A percentile compares a stretch with the other conserved stretches of the same genome.
phyloP scores from a whole-genome alignment of 2,888 invertebrate species.

The Eledona agricola region DNA sequence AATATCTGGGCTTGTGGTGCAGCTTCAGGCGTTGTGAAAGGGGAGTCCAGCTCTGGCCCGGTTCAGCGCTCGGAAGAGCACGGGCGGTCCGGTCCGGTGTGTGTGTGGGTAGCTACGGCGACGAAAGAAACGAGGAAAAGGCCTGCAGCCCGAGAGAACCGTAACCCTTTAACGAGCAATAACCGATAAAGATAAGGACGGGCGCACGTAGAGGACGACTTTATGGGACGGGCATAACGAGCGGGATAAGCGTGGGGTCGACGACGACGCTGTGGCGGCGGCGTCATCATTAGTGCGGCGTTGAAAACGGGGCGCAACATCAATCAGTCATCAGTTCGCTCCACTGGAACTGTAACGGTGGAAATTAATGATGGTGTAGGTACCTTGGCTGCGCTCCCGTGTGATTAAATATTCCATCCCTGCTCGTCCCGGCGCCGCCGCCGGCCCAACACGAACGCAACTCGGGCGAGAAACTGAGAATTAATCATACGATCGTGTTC shows the following conservation, averaged over 20 bases:
- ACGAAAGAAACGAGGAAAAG: slow-evolving; percentile 32
- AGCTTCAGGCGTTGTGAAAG: too few species aligned
- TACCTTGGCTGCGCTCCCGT: slow-evolving; percentile 40
- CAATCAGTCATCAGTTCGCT: slow-evolving; percentile 55
- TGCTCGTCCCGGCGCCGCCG: slow-evolving; percentile 51
- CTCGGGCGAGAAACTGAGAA: slow-evolving; percentile 47
- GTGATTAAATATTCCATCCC: slow-evolving; percentile 63
- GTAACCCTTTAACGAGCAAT: slow-evolving; percentile 39
- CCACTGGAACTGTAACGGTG: slow-evolving; percentile 50
- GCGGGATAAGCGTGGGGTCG: slow-evolving; percentile 40
- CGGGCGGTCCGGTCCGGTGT: slow-evolving; percentile 24
- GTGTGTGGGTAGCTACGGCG: slow-evolving; percentile 23
- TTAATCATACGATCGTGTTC: slow-evolving; percentile 50
- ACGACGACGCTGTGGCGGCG: slow-evolving; percentile 38
- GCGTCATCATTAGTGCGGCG: slow-evolving; percentile 50
- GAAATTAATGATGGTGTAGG: slow-evolving; percentile 53
- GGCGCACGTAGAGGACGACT: slow-evolving; percentile 31
- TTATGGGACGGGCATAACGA: slow-evolving; percentile 43
- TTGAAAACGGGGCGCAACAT: slow-evolving; percentile 51
- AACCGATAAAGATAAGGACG: slow-evolving; percentile 41
- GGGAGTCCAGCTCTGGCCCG: slow-evolving; percentile 15
- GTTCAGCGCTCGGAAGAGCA: slow-evolving; percentile 19
- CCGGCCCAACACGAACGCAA: slow-evolving; percentile 51
- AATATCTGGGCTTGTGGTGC: too few species aligned
- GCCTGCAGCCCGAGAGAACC: slow-evolving; percentile 23